Evolutionary conservation across 2,888 invertebrate species (phyloP), one percentile per base, ranked within the genome.

Genomic region (Lagria hirta): DNA sequence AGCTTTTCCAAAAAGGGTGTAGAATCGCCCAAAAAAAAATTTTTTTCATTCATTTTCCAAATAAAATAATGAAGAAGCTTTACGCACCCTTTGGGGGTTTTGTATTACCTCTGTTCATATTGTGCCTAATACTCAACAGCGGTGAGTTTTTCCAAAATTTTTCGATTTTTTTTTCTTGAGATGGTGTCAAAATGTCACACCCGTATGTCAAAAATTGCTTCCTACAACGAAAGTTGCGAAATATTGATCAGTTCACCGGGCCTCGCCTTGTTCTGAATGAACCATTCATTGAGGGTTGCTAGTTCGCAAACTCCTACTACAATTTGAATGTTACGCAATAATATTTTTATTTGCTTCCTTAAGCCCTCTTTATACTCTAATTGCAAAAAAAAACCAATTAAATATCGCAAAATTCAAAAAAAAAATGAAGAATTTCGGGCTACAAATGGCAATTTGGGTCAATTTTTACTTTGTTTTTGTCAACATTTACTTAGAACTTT

Each of bases 1-100:
- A 68, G 63, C 52, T 44, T 62, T 60, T 54, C 43, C 43, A 52
- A 46, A 38, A 40, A 36, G 61, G 62, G 61, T 61, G 63, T 54
- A 37, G n/a, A n/a, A 37, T 44, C 14, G 5, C 6, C 37, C 52
- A 51, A n/a, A n/a, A n/a, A n/a, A n/a, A n/a, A n/a, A n/a, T n/a
- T n/a, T 54, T 52, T 49, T 48, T 15, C 3, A 32, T 11, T 27
- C 26, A n/a, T 10, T 20, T 5, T 16, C 7, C 23, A 8, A 20
- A 26, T 22, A 22, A 37, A 40, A 16, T 28, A 40, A 23, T 23
- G 12, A 14, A 11, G 15, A 16, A 3, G 12, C 14, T 8, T 3
- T 7, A 3, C 3, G 3, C 13, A 29, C 26, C 26, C 26, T 11
- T 3, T 7, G 22, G 18, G 21, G 15, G 12, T 17, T 27, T 34